These are phyloP conservation scores for Colinus virginianus DNA, from an alignment of 2,113 vertebrate genomes.

Conservation along the genomic window DNA sequence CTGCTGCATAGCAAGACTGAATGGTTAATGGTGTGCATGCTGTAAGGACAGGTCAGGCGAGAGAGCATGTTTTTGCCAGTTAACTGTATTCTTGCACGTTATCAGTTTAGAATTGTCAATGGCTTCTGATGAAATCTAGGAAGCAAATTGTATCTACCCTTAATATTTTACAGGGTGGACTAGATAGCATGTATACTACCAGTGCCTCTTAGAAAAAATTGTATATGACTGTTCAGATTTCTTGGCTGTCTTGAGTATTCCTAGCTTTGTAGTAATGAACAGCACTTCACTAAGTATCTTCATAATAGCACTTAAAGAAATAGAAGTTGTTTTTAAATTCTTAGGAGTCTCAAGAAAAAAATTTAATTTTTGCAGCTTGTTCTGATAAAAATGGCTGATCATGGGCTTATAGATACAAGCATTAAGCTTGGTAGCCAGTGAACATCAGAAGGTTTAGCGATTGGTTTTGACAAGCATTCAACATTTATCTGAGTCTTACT, in stretches of 20 bases:
- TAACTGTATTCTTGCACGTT: constrained; percentile 23
- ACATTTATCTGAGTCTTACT: constrained; percentile 65
- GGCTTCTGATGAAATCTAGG: neutral
- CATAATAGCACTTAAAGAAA: neutral
- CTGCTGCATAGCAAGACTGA: constrained; percentile 26
- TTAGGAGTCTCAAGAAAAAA: constrained; percentile 6
- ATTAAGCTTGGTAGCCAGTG: constrained; percentile 55
- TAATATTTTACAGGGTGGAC: neutral
- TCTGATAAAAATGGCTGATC: constrained; percentile 56
- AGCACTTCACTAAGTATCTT: neutral
- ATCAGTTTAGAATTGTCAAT: constrained; percentile 3
- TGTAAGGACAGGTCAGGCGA: constrained; percentile 39
- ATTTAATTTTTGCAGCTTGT: constrained; percentile 18
- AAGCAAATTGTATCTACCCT: neutral
- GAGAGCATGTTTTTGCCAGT: constrained; percentile 39
- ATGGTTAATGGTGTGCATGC: constrained; percentile 51
- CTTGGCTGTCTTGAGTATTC: neutral
- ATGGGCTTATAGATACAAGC: constrained; percentile 49
- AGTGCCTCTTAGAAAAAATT: neutral
- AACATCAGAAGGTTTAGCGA: constrained; percentile 60
- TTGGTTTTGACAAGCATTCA: constrained; percentile 74
- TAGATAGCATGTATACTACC: neutral
- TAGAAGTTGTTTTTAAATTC: constrained; percentile 1
- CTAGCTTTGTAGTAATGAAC: neutral
- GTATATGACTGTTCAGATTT: neutral